Evolutionary conservation across 1,140 invertebrate genomes (phyloP), one percentile per base, ranked within the genome.

Genomic region (Holotrichia oblita): DNA sequence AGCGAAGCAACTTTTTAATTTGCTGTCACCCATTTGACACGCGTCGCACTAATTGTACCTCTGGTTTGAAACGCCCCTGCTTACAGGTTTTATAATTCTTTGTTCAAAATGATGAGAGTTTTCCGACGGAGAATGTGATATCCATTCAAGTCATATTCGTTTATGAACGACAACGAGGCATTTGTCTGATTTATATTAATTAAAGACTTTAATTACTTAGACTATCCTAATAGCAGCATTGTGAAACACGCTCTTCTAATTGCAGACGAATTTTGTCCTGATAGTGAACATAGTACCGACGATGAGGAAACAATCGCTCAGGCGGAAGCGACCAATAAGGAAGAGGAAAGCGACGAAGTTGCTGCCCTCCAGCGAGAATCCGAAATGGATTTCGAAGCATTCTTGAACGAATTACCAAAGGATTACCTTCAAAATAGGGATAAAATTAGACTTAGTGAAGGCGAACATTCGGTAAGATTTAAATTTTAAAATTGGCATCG

Each of bases 261-360:
- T 87, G 76, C 79, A 93, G 93, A 93, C 86, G 96, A 98, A 83
- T 97, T 97, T 88, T 89, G 93, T 80, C 95, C 95, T 3, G 89
- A 88, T 73, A 91, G 90, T 81, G 91, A 92, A 82, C 92, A 91
- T 80, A 94, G 93, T 72, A 92, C 93, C 79, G 97, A 99, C 88
- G 97, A 99, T 88, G 97, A 98, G 88, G 96, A 97, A 88, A 98
- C 96, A 8, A 99, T 99, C 84, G 95, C 94, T n/a, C 94, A 94
- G 86, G 97, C 98, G 86, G 93, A 94, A 85, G 92, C 94, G 83
- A 91, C 91, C 76, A 86, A 86, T 69, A 84, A 82, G 76, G 90
- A 89, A 55, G 88, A 86, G 27, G 90, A 91, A 82, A 88, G 89
- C 83, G 93, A 93, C 82, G 98, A 99, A 89, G 89, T 99, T 0